Evolutionary conservation across 2,797 vertebrate genomes (phyloP).

Genomic region (Notamacropus eugenii): DNA sequence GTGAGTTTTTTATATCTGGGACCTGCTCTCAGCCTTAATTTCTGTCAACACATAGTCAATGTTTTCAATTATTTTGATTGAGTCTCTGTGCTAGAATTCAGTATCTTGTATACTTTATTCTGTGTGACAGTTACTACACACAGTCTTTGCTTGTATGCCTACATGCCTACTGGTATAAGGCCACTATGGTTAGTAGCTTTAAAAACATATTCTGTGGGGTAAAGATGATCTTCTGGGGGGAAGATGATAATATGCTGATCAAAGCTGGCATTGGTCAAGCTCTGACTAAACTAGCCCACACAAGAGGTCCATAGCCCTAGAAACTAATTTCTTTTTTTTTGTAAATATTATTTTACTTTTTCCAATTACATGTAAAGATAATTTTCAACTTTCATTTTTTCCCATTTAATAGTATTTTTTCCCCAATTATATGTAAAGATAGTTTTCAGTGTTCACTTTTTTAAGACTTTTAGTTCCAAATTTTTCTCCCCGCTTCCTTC

Average conservation of each 20-base stretch:
- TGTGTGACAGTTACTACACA: background rate
- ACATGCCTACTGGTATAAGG: background rate
- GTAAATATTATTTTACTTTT: too few species aligned
- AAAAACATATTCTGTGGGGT: background rate
- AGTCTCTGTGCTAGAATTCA: background rate
- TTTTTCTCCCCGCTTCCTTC: too few species aligned
- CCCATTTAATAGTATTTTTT: too few species aligned
- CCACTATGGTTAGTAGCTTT: background rate
- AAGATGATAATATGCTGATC: background rate
- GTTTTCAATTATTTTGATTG: background rate
- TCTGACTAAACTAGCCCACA: background rate
- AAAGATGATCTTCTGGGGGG: too few species aligned
- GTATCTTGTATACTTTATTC: background rate
- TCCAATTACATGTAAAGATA: too few species aligned
- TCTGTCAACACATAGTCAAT: background rate
- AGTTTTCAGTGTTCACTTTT: too few species aligned
- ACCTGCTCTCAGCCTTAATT: conserved; percentile 93
- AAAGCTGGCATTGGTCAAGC: background rate
- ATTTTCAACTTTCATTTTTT: too few species aligned
- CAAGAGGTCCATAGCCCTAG: background rate
- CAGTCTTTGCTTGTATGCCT: background rate
- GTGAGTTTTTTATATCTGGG: conserved; percentile 96
- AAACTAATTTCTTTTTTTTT: background rate
- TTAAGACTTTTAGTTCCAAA: too few species aligned
- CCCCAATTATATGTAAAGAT: too few species aligned